These are phyloP conservation scores for Arion vulgaris DNA, from an alignment of 1,140 invertebrate genomes.

Conservation along the genomic window DNA sequence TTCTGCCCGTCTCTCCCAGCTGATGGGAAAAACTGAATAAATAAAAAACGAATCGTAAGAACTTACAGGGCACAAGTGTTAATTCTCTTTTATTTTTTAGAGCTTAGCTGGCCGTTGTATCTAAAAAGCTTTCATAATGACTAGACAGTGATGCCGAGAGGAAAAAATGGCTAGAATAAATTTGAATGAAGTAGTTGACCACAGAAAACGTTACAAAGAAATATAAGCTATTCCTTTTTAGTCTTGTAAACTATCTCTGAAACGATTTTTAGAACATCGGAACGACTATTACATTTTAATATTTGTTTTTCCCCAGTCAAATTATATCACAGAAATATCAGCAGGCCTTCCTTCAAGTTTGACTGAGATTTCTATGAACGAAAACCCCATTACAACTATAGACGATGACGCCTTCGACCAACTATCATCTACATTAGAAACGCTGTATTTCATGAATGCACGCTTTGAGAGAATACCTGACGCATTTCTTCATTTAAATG, in stretches of 20 bases:
- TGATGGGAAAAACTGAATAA: too few relatives aligned
- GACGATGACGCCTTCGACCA: background rate
- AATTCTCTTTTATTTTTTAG: too few relatives aligned
- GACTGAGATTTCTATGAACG: background rate
- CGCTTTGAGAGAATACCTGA: background rate
- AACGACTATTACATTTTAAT: too few relatives aligned
- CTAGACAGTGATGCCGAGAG: too few relatives aligned
- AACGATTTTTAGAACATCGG: background rate
- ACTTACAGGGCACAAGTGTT: too few relatives aligned
- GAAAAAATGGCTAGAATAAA: too few relatives aligned
- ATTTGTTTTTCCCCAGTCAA: background rate
- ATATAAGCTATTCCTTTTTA: background rate
- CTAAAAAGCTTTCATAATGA: too few relatives aligned
- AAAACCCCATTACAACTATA: slow-evolving; percentile 1
- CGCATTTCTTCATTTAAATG: background rate
- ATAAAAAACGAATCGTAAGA: too few relatives aligned
- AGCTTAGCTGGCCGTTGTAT: too few relatives aligned
- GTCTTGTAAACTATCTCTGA: background rate
- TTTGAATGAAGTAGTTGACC: background rate
- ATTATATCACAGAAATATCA: background rate
- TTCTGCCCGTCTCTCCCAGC: too few relatives aligned
- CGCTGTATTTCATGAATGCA: background rate
- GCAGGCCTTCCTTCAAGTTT: background rate
- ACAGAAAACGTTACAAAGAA: background rate
- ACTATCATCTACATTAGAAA: background rate